A percentile compares a stretch with the other conserved stretches of the same genome.
Conservation (phyloP, 1,140 invertebrate genomes). For the Oncopeltus fasciatus region DNA sequence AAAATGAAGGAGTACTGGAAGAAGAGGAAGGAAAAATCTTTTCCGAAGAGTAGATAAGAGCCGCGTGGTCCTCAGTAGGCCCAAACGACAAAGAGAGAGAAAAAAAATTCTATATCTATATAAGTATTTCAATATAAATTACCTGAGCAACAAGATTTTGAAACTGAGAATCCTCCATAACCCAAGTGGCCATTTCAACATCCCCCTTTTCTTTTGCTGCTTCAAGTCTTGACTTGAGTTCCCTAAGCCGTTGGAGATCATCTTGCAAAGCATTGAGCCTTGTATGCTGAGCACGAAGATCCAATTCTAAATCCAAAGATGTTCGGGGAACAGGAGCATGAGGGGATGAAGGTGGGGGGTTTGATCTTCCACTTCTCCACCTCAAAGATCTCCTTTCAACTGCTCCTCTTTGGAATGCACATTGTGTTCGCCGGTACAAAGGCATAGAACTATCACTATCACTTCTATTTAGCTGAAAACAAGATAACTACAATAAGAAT, state of each 20-base stretch:
- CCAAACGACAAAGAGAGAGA: too few relatives aligned
- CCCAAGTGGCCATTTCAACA: conserved; percentile 62
- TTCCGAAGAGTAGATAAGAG: too few relatives aligned
- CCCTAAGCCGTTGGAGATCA: conserved; percentile 64
- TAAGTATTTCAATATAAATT: conserved; percentile 11
- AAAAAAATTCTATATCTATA: too few relatives aligned
- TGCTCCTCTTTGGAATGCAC: conserved; percentile 76
- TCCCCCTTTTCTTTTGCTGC: conserved; percentile 60
- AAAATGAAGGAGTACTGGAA: too few relatives aligned
- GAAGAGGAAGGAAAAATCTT: too few relatives aligned
- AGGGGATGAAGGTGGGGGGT: conserved; percentile 9
- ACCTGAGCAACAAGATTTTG: conserved; percentile 56
- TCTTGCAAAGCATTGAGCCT: conserved; percentile 64
- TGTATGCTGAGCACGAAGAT: conserved; percentile 76
- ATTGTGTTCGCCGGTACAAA: conserved; percentile 49
- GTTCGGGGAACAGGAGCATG: conserved; percentile 42
- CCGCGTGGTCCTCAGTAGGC: too few relatives aligned
- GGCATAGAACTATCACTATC: conserved; percentile 95
- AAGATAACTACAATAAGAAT: conserved; percentile 16
- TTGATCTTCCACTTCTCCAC: conserved; percentile 34
- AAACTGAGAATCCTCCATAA: conserved; percentile 73
- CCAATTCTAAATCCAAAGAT: conserved; percentile 80
- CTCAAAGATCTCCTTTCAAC: conserved; percentile 75
- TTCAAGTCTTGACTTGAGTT: conserved; percentile 49
- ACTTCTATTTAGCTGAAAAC: conserved; percentile 72